These are phyloP conservation scores for Sandelia bainsii DNA, from an alignment of 2,797 vertebrate genomes.

Conservation along the genomic window DNA sequence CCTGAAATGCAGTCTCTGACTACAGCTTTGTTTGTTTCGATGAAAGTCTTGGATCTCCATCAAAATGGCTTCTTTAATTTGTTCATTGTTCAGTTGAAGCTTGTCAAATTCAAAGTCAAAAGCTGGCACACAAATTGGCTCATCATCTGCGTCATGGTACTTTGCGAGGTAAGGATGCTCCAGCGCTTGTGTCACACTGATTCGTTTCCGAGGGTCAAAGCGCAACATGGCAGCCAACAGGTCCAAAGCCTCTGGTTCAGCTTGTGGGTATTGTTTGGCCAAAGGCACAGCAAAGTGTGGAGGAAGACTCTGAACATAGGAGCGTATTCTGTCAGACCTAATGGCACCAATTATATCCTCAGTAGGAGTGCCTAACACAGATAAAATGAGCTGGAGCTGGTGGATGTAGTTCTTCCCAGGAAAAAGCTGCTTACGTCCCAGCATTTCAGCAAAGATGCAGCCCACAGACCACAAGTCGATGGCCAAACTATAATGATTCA, in stretches of 20 bases:
- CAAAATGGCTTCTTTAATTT: conserved; percentile 94
- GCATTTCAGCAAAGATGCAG: conserved; percentile 95
- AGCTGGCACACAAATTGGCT: conserved; percentile 93
- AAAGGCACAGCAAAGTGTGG: conserved; percentile 87
- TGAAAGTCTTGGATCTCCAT: conserved; percentile 94
- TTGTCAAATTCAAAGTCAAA: conserved; percentile 95
- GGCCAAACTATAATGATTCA: conserved; percentile 92
- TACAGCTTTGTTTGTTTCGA: conserved; percentile 85
- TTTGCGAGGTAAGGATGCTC: conserved; percentile 91
- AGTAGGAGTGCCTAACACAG: conserved; percentile 90
- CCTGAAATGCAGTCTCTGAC: conserved; percentile 90
- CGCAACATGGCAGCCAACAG: conserved; percentile 88
- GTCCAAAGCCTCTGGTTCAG: conserved; percentile 87
- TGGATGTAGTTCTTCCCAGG: conserved; percentile 94
- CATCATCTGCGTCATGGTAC: conserved; percentile 94
- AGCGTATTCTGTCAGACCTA: conserved; percentile 90
- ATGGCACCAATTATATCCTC: conserved; percentile 88
- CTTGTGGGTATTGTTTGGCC: conserved; percentile 87
- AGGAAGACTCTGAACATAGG: conserved; percentile 91
- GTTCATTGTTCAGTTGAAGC: conserved; percentile 85
- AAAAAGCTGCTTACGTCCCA: conserved; percentile 92
- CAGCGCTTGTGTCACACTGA: conserved; percentile 88
- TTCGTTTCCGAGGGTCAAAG: conserved; percentile 90
- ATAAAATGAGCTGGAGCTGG: conserved; percentile 93
- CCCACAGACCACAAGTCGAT: conserved; percentile 96